A percentile compares a stretch with the other conserved stretches of the same genome.
These are phyloP conservation scores for Uromys caudimaculatus DNA, from an alignment of 2,797 vertebrate genomes.

Conservation along the genomic window DNA sequence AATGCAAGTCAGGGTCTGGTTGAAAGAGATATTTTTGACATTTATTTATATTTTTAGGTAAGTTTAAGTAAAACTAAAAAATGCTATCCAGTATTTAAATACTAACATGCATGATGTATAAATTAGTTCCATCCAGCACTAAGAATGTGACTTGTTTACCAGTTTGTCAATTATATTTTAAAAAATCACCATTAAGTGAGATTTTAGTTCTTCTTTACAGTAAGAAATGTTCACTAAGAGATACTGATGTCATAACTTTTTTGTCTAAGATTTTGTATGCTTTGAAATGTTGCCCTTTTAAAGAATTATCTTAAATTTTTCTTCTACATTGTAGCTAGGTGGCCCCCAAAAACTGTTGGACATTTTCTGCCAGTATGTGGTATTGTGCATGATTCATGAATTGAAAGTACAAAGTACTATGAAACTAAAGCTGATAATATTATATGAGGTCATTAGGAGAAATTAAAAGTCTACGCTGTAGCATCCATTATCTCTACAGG, in stretches of 20 bases:
- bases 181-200: constrained; percentile 40
- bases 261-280: background rate
- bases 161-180: constrained; percentile 29
- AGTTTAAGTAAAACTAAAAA: constrained; percentile 33
- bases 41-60: background rate
- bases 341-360: background rate
- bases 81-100: background rate
- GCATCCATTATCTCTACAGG: background rate
- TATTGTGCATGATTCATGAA: constrained; percentile 24
- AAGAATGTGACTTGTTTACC: background rate
- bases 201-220: constrained; percentile 32
- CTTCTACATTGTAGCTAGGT: background rate
- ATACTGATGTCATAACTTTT: background rate
- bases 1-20: background rate
- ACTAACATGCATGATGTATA: background rate
- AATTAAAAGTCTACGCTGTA: background rate
- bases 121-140: background rate
- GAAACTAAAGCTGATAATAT: constrained; percentile 1
- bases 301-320: background rate
- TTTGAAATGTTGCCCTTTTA: background rate
- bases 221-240: constrained; percentile 18
- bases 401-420: background rate
- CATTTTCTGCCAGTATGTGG: background rate
- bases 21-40: background rate
- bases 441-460: background rate